Evolutionary conservation across 2,113 vertebrate genomes (phyloP).

Genomic region (Daphoenositta chrysoptera): DNA sequence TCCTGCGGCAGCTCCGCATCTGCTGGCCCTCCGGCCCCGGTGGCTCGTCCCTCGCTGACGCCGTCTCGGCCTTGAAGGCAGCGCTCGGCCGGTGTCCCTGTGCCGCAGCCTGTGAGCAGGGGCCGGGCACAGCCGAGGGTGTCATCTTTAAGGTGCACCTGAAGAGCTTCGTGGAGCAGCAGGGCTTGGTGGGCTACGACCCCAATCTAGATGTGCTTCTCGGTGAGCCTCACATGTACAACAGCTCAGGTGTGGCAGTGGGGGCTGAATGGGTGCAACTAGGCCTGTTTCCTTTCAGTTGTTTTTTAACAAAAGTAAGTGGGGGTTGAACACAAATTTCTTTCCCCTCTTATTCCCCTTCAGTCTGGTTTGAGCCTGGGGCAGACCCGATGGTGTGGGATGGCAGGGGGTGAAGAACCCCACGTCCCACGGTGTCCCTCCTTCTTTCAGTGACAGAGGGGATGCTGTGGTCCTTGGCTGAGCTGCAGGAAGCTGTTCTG

Average conservation of each 20-base stretch:
- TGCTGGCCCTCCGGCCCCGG: conserved; percentile 74
- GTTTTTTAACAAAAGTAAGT: not conserved
- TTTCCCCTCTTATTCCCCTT: not conserved
- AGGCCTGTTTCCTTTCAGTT: accelerated
- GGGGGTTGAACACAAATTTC: accelerated
- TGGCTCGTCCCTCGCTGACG: conserved; percentile 29
- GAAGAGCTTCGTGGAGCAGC: conserved; percentile 75
- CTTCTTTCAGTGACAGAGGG: conserved; percentile 81
- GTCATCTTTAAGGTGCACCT: conserved; percentile 67
- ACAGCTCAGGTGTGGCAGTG: conserved; percentile 32
- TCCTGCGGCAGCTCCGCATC: conserved; percentile 78
- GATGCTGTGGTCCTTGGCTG: conserved; percentile 77
- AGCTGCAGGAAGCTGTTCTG: conserved; percentile 77
- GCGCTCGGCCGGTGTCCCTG: conserved; percentile 61
- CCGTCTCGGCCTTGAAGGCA: conserved; percentile 67
- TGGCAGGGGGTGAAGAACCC: accelerated
- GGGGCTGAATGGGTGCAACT: accelerated
- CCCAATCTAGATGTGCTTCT: conserved; percentile 75
- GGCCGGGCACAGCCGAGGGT: accelerated
- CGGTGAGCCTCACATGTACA: conserved; percentile 6
- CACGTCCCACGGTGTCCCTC: accelerated
- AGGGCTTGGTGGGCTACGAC: conserved; percentile 82
- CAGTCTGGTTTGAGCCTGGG: not conserved
- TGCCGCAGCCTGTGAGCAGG: not conserved
- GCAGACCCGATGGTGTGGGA: accelerated